These are phyloP conservation scores for Thalassophryne amazonica DNA, from an alignment of 2,797 vertebrate species.

Conservation along the genomic window DNA sequence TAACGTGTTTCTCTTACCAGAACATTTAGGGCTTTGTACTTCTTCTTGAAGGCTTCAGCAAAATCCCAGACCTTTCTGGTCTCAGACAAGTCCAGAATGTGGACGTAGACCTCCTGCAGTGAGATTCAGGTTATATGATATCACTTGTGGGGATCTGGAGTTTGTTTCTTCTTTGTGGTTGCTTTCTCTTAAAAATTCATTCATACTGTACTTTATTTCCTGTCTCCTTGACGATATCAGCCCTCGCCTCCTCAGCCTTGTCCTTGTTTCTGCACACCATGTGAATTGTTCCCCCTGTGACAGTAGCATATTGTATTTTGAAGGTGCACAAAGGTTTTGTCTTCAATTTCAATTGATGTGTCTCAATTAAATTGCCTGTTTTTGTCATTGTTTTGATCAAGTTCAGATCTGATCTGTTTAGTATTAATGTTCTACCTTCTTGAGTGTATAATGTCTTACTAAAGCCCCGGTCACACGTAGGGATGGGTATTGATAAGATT, in stretches of 20 bases:
- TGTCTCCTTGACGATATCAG: conserved; percentile 79
- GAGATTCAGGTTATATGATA: conserved; percentile 1
- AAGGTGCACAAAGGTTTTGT: too few species aligned
- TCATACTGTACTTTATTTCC: conserved; percentile 76
- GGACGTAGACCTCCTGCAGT: conserved; percentile 77
- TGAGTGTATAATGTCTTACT: too few species aligned
- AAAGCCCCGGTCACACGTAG: too few species aligned
- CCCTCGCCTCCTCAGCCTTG: conserved; percentile 79
- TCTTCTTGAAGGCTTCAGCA: conserved; percentile 78
- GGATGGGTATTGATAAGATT: too few species aligned
- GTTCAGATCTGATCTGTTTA: too few species aligned
- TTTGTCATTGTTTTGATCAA: too few species aligned
- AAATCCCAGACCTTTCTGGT: conserved; percentile 85
- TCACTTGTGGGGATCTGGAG: not conserved
- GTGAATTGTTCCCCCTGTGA: conserved; percentile 77
- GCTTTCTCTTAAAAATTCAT: not conserved
- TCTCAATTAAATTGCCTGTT: too few species aligned
- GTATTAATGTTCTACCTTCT: too few species aligned
- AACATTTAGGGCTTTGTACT: conserved; percentile 80
- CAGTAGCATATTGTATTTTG: too few species aligned
- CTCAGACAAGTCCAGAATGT: conserved; percentile 80
- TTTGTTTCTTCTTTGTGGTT: not conserved
- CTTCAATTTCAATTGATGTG: too few species aligned
- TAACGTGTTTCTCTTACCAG: conserved; percentile 60
- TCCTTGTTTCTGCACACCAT: conserved; percentile 84